Percentiles rank a stretch among this genome's conserved stretches.
phyloP scores from a whole-genome alignment of 1,140 invertebrate species.

The Campoletis sonorensis region DNA sequence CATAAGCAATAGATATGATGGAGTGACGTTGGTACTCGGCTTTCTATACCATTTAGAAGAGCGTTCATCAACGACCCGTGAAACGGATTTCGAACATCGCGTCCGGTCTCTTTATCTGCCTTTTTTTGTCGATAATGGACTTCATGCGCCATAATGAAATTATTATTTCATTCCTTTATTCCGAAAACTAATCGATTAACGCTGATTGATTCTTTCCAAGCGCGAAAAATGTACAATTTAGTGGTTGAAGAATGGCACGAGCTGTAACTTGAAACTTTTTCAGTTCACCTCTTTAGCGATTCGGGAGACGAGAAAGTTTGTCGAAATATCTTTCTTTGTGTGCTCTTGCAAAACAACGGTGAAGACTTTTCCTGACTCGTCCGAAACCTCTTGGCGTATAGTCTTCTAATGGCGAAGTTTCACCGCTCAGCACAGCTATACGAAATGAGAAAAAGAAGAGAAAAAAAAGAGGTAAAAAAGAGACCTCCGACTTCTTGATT shows the following conservation, averaged over 20 bases:
- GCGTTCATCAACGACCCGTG: slow-evolving; percentile 9
- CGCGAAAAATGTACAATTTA: slow-evolving; percentile 22
- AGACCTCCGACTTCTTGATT: slow-evolving; percentile 42
- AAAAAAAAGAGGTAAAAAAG: slow-evolving; percentile 24
- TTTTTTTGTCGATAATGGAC: not conserved
- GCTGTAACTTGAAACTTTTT: not conserved
- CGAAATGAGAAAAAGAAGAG: not conserved
- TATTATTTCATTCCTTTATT: not conserved
- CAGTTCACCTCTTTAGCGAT: not conserved
- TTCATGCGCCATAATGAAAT: not conserved
- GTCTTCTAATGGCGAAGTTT: slow-evolving; percentile 15
- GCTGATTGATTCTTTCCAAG: not conserved
- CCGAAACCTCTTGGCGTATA: slow-evolving; percentile 5
- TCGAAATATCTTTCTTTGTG: slow-evolving; percentile 15
- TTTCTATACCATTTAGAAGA: not conserved
- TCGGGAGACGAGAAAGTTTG: slow-evolving; percentile 19
- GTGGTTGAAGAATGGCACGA: not conserved
- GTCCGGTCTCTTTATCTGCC: slow-evolving; percentile 25
- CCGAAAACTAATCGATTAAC: slow-evolving; percentile 23
- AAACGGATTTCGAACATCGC: slow-evolving; percentile 7
- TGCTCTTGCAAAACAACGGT: slow-evolving; percentile 8
- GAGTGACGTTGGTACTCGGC: not conserved
- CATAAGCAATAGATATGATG: slow-evolving; percentile 9
- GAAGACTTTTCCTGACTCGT: slow-evolving; percentile 38
- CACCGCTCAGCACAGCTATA: not conserved